These are phyloP conservation scores for Drosophila testacea DNA, from an alignment of 2,888 invertebrate genomes.

Conservation along the genomic window DNA sequence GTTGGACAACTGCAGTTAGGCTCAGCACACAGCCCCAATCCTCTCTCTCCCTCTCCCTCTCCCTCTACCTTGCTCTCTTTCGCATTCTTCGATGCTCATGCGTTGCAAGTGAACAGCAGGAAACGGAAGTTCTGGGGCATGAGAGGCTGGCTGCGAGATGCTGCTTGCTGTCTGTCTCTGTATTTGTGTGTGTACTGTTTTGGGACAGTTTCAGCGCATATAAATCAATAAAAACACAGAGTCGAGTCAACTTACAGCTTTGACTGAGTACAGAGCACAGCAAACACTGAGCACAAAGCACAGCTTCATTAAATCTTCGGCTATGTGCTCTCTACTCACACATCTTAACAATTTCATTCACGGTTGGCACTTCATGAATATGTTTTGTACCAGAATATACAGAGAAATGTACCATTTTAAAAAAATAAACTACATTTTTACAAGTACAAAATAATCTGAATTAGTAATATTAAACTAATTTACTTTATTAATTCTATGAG, in stretches of 20 bases:
- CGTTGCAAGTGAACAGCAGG: slow-evolving; percentile 65
- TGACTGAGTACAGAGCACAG: slow-evolving; percentile 38
- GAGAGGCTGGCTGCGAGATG: slow-evolving; percentile 27
- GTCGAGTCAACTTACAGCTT: slow-evolving; percentile 31
- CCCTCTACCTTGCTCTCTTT: slow-evolving; percentile 12
- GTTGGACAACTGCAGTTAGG: slow-evolving; percentile 61
- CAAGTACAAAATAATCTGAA: no score
- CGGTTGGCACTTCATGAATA: no score
- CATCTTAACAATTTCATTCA: slow-evolving; percentile 47
- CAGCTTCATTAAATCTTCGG: slow-evolving; percentile 59
- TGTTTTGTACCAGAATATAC: no score
- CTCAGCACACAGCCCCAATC: slow-evolving; percentile 16
- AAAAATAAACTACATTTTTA: no score
- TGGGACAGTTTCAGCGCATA: slow-evolving; percentile 73
- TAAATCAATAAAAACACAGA: slow-evolving; percentile 79
- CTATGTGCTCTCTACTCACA: slow-evolving; percentile 36
- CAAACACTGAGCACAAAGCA: slow-evolving; percentile 26
- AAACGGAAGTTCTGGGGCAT: slow-evolving; percentile 63
- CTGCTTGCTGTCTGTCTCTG: slow-evolving; percentile 31
- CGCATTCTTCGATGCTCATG: slow-evolving; percentile 32
- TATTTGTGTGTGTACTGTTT: slow-evolving; percentile 48
- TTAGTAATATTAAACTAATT: no score
- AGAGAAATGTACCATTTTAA: no score
- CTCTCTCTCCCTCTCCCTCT: slow-evolving; percentile 8
- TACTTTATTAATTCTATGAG: no score